phyloP scores from a whole-genome alignment of 2,113 vertebrate species.

The Anthoscopus minutus region DNA sequence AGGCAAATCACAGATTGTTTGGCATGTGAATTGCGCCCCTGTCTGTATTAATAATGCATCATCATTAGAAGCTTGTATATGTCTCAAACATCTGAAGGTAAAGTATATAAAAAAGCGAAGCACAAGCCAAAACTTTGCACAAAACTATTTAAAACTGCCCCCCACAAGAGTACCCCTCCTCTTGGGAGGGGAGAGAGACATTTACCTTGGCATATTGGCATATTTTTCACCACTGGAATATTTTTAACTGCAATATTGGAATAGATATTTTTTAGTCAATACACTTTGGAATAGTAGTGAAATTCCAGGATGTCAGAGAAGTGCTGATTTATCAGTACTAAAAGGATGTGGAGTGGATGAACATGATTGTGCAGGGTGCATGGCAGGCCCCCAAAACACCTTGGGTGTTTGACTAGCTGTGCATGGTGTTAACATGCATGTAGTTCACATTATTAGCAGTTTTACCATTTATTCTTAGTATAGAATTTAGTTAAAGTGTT shows the following conservation, averaged over 20 bases:
- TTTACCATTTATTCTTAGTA: not conserved
- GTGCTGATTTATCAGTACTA: not conserved
- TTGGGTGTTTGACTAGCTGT: not conserved
- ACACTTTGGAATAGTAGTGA: not conserved
- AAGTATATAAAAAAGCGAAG: not conserved
- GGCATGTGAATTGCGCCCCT: not conserved
- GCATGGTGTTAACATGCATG: rapidly evolving
- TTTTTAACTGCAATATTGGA: not conserved
- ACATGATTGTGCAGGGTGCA: not conserved
- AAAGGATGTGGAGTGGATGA: not conserved
- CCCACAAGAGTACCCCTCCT: not conserved
- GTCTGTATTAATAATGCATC: not conserved
- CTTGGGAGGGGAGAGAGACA: not conserved
- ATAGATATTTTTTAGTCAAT: not conserved
- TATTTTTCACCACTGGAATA: not conserved
- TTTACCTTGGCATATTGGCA: not conserved
- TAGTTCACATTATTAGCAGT: not conserved
- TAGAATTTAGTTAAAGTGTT: not conserved
- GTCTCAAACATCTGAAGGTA: not conserved
- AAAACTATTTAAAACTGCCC: not conserved
- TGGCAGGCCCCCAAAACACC: not conserved
- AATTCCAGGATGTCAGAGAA: not conserved
- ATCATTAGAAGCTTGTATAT: not conserved
- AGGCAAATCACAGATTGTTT: not conserved
- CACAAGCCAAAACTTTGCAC: not conserved